Base-by-base conservation (phyloP, 2,113 vertebrate genomes). In the Lasiurus cinereus region DNA sequence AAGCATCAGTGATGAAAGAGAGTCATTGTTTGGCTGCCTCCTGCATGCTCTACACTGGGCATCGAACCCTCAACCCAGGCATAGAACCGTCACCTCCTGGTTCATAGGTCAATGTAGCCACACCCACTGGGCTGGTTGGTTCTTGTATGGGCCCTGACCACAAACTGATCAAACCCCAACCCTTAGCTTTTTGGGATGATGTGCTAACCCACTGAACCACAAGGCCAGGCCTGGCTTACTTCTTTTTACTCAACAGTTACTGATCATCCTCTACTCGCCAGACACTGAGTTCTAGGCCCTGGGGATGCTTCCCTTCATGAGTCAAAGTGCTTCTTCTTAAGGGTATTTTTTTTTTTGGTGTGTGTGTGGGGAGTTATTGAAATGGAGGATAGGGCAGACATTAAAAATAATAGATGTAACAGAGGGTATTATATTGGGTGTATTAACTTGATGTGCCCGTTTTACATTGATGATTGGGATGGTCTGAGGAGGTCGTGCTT, bases 361-460 rank as follows among this genome's bases (percentile, higher is more conserved):
- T n/a, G n/a, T n/a, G 2, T 13, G 8, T 2, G 24, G 0, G 1
- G 16, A 2, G 19, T 31, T 1, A 22, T n/a, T 2, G 5, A 72
- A 78, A 7, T 50, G 29, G 27, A 31, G 48, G 7, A 11, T 7
- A 0, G 21, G 66, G 39, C n/a, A 52, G 46, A 83, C 48, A 33
- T 85, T 69, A 70, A 50, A 70, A 72, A 73, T 77, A 78, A 50
- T 21, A 77, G 36, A 29, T 74, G 36, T 24, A 76, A 18, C 46
- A 31, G 12, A 10, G 46, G 36, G 19, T 31, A 31, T 50, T 73
- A 39, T 54, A 33, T 39, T 59, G 52, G 39, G 18, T 69, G 39
- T 59, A 59, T 62, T 70, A 64, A 90, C 19, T 12, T 86, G 48
- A 79, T 39, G 36, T 52, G 22, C 27, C 27, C 6, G 15, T 79